Conservation (phyloP, 2,113 vertebrate species). For the Serilophus lunatus region DNA sequence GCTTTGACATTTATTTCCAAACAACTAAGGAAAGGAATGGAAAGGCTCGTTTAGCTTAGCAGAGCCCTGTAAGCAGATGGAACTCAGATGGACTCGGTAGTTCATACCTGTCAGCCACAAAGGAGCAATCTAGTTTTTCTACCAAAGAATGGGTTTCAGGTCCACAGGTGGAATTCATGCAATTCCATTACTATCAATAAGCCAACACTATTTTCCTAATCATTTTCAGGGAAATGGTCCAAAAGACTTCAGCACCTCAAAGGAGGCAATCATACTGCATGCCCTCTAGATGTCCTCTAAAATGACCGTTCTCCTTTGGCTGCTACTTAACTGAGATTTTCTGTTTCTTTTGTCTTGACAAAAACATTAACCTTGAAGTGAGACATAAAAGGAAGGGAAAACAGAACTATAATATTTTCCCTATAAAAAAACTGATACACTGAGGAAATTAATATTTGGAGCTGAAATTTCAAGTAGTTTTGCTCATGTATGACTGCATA, state of each 20-base stretch:
- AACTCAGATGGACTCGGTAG: not conserved
- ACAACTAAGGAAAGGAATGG: not conserved
- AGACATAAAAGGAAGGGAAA: not conserved
- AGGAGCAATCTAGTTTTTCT: not conserved
- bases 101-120: not conserved
- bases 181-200: not conserved
- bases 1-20: not conserved
- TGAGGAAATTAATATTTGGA: not conserved
- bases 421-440: not conserved
- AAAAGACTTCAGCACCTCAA: not conserved
- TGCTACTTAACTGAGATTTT: slow-evolving; percentile 1
- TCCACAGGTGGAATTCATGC: not conserved
- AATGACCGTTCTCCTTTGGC: slow-evolving; percentile 8
- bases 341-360: slow-evolving; percentile 28
- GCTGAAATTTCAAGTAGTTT: not conserved
- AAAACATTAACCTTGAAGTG: slow-evolving; percentile 50
- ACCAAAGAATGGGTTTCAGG: not conserved
- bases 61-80: not conserved
- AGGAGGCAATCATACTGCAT: not conserved
- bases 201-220: not conserved
- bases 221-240: not conserved
- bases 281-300: slow-evolving; percentile 14
- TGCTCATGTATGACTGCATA: not conserved
- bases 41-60: not conserved
- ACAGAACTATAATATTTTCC: not conserved